These are phyloP conservation scores for Tetheella fluctuosa DNA, from an alignment of 2,888 invertebrate genomes.

Conservation along the genomic window DNA sequence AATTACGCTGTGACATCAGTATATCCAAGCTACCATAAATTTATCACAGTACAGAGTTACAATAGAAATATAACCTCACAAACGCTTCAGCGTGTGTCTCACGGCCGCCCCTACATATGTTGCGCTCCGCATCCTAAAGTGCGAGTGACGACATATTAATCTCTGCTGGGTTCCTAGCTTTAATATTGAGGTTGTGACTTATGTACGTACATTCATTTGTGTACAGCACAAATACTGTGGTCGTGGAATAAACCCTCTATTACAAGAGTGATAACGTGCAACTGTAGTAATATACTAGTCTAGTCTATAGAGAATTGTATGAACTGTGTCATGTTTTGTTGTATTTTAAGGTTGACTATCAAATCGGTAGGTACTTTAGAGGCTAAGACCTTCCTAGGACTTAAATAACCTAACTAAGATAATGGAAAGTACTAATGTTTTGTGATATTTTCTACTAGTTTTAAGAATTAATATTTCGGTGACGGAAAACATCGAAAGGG, in stretches of 20 bases:
- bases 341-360: conserved; percentile 1
- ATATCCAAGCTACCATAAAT: no score
- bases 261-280: conserved; percentile 4
- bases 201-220: conserved; percentile 30
- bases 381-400: no score
- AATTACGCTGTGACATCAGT: no score
- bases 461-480: no score
- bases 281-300: background rate
- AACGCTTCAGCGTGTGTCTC: conserved; percentile 25
- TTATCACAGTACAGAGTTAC: background rate
- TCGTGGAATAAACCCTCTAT: conserved; percentile 4
- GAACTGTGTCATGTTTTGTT: background rate
- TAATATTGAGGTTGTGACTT: conserved; percentile 54
- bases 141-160: conserved; percentile 70
- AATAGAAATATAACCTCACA: conserved; percentile 3
- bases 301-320: background rate
- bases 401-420: no score
- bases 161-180: conserved; percentile 54
- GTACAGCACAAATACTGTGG: conserved; percentile 36
- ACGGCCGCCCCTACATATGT: conserved; percentile 28
- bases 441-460: no score
- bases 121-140: conserved; percentile 50
- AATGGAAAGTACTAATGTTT: no score
- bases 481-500: no score
- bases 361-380: no score